phyloP scores from a whole-genome alignment of 23 tunicate species.

The Halocynthia roretzi region DNA sequence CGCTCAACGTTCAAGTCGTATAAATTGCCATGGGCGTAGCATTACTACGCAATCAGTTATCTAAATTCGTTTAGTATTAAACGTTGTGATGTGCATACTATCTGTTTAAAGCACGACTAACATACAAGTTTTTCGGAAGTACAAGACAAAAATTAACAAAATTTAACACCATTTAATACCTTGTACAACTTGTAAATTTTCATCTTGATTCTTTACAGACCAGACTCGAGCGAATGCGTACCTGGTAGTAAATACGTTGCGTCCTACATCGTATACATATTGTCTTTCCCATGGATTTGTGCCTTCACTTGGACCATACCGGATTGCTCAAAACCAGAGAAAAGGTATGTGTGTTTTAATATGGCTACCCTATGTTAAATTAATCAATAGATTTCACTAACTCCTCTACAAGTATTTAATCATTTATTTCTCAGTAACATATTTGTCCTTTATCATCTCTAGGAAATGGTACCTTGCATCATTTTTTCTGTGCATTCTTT shows the following conservation, averaged over 20 bases:
- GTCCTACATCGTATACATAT: conserved; percentile 37
- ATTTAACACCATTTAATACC: not conserved
- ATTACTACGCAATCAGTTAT: no score
- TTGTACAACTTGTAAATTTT: not conserved
- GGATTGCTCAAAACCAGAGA: conserved; percentile 56
- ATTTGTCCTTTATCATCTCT: not conserved
- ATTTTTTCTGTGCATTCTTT: conserved; percentile 59
- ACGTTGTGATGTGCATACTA: no score
- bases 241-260: conserved; percentile 60
- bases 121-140: no score
- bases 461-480: conserved; percentile 80
- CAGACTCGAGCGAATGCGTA: conserved; percentile 58
- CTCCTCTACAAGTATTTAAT: not conserved
- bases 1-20: no score
- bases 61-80: no score
- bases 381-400: not conserved
- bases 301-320: conserved; percentile 83
- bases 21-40: no score
- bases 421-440: no score
- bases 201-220: conserved; percentile 32
- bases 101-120: no score
- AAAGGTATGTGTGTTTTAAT: conserved; percentile 22
- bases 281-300: conserved; percentile 81
- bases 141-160: no score
- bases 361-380: not conserved